phyloP scores from a whole-genome alignment of 2,888 invertebrate genomes.

The Dolomedes plantarius region DNA sequence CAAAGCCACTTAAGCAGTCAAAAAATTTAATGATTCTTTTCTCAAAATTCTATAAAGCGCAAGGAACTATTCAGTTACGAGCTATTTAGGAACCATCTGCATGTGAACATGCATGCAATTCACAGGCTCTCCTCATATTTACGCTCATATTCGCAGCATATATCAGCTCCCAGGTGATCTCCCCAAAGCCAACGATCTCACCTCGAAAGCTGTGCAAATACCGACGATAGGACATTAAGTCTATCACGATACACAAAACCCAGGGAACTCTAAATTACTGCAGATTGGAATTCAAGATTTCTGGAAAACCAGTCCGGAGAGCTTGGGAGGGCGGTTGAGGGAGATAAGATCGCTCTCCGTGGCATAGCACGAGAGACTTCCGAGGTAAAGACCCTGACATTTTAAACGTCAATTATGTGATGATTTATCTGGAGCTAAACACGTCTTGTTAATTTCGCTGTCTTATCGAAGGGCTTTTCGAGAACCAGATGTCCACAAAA shows the following conservation, averaged over 20 bases:
- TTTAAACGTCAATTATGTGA: constrained; percentile 60
- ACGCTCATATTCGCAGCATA: too few species aligned
- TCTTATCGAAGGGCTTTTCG: background rate
- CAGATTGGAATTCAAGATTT: constrained; percentile 12
- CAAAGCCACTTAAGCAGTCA: too few species aligned
- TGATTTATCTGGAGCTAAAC: constrained; percentile 45
- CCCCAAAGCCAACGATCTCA: too few species aligned
- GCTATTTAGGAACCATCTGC: too few species aligned
- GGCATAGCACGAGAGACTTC: background rate
- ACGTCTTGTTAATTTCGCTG: background rate
- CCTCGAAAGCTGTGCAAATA: constrained; percentile 9
- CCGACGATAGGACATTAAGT: background rate
- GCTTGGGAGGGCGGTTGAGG: background rate
- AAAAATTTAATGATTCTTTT: too few species aligned
- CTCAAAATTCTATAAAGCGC: too few species aligned
- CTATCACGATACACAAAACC: background rate
- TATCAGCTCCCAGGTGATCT: too few species aligned
- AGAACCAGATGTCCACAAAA: constrained; percentile 4
- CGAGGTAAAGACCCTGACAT: constrained; percentile 19
- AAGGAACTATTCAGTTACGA: too few species aligned
- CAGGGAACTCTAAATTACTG: background rate
- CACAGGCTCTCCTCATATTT: too few species aligned
- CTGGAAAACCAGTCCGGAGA: background rate
- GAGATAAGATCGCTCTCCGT: background rate
- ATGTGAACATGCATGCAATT: too few species aligned